A percentile compares a stretch with the other conserved stretches of the same genome.
phyloP scores from a whole-genome alignment of 1,140 invertebrate genomes.

The Leptopilina boulardi region DNA sequence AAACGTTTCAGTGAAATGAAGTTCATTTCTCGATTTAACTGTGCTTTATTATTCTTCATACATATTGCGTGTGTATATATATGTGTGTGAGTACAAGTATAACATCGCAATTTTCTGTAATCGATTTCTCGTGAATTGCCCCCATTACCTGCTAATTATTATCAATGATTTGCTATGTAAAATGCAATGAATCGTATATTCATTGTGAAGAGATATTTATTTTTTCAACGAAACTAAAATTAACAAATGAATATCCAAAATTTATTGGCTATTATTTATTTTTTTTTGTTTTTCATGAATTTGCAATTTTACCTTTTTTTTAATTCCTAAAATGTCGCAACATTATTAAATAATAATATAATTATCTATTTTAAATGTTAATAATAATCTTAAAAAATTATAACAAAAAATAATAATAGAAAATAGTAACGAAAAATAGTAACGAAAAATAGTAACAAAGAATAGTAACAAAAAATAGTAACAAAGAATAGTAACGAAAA shows the following conservation, averaged over 20 bases:
- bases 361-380: too few relatives aligned
- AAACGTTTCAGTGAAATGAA: slow-evolving; percentile 6
- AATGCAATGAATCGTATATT: slow-evolving; percentile 46
- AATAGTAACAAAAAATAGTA: too few relatives aligned
- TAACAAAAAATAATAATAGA: neutral
- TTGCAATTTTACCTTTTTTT: too few relatives aligned
- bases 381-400: too few relatives aligned
- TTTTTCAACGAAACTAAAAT: slow-evolving; percentile 41
- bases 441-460: too few relatives aligned
- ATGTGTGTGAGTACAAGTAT: neutral
- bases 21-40: slow-evolving; percentile 7
- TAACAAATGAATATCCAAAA: neutral
- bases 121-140: slow-evolving; percentile 59
- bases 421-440: too few relatives aligned
- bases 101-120: slow-evolving; percentile 57
- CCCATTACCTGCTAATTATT: slow-evolving; percentile 62
- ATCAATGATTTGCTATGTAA: slow-evolving; percentile 50
- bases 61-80: too few relatives aligned
- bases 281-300: too few relatives aligned
- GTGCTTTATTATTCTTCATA: slow-evolving; percentile 21
- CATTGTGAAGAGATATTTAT: too few relatives aligned
- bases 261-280: neutral
- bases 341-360: too few relatives aligned
- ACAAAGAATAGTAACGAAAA: neutral
- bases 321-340: too few relatives aligned